A percentile compares a stretch with the other conserved stretches of the same genome.
These are phyloP conservation scores for Acleris laterana DNA, from an alignment of 2,888 invertebrate species.

Conservation along the genomic window DNA sequence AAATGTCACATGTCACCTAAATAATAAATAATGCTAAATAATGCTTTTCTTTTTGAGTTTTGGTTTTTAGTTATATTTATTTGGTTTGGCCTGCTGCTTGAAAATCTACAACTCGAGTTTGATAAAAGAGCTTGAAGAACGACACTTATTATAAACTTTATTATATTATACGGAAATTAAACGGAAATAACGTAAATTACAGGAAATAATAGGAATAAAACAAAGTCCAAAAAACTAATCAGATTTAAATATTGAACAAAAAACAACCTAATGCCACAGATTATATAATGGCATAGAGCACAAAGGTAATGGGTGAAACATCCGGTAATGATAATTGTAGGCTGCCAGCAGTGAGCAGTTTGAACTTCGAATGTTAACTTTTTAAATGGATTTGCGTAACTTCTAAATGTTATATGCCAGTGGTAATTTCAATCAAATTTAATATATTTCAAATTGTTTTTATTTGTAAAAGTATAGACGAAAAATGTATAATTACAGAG, in stretches of 20 bases:
- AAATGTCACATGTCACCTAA: too few relatives aligned
- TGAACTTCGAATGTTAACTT: conserved; percentile 36
- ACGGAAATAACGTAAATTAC: background rate
- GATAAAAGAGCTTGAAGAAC: too few relatives aligned
- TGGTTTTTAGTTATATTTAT: too few relatives aligned
- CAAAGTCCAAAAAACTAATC: background rate
- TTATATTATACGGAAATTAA: too few relatives aligned
- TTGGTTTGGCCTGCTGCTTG: too few relatives aligned
- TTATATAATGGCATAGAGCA: conserved; percentile 31
- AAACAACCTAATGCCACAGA: conserved; percentile 21
- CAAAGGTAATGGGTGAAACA: conserved; percentile 24
- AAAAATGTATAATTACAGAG: too few relatives aligned
- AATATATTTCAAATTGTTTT: background rate
- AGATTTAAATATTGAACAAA: conserved; percentile 15
- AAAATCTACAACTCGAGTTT: too few relatives aligned
- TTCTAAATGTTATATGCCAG: conserved; percentile 14
- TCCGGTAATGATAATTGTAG: conserved; percentile 30
- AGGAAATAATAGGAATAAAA: too few relatives aligned
- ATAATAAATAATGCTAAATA: too few relatives aligned
- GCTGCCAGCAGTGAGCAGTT: conserved; percentile 27
- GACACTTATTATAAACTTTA: too few relatives aligned
- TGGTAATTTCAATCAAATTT: background rate
- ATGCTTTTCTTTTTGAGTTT: too few relatives aligned
- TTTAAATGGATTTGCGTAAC: conserved; percentile 36
- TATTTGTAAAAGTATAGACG: too few relatives aligned